These are phyloP conservation scores for Oostethus manadensis DNA, from an alignment of 2,113 vertebrate species.

Conservation along the genomic window DNA sequence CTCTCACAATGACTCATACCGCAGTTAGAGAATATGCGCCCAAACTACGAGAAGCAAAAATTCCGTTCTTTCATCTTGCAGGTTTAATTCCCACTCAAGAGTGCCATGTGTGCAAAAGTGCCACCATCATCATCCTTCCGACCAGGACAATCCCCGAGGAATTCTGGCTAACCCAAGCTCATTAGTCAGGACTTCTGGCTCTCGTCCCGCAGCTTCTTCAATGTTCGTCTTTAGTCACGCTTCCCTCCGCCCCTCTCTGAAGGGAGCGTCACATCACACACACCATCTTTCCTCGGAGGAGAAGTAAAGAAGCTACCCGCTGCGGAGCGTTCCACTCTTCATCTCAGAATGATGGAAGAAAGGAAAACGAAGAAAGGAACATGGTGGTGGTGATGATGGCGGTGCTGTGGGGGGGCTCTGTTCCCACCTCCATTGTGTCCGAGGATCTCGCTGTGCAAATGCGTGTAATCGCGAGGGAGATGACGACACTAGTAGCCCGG, in stretches of 20 bases:
- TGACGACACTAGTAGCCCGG: conserved; percentile 53
- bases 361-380: conserved; percentile 40
- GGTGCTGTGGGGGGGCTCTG: conserved; percentile 27
- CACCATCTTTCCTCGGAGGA: conserved; percentile 60
- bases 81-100: too few relatives aligned
- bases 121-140: conserved; percentile 2
- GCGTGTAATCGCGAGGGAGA: conserved; percentile 51
- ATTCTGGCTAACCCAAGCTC: conserved; percentile 45
- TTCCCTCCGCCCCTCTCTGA: conserved; percentile 67
- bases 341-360: conserved; percentile 65
- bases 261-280: conserved; percentile 71
- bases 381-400: conserved; percentile 12
- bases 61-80: neutral
- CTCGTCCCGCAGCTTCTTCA: conserved; percentile 63
- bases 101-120: neutral
- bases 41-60: too few relatives aligned
- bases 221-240: conserved; percentile 70
- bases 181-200: conserved; percentile 46
- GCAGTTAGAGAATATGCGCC: too few relatives aligned
- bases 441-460: conserved; percentile 51
- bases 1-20: too few relatives aligned
- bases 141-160: conserved; percentile 5
- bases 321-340: conserved; percentile 67
- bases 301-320: conserved; percentile 64
- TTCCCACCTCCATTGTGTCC: conserved; percentile 62